These are phyloP conservation scores for Loripinus fragilis DNA, from an alignment of 2,888 invertebrate species.

Conservation along the genomic window DNA sequence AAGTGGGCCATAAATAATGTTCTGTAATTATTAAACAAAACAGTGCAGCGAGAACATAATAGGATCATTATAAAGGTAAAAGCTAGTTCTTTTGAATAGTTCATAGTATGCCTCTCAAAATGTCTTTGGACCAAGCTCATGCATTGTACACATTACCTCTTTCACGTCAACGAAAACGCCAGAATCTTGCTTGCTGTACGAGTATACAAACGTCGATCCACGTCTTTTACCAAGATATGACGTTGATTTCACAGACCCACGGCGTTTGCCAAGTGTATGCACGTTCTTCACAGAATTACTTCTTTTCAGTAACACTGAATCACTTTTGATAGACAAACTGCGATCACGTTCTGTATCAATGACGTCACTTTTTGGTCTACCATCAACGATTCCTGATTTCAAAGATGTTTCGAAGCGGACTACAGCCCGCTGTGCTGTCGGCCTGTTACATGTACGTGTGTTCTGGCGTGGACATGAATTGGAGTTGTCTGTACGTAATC, in stretches of 20 bases:
- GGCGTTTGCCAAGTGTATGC: neutral
- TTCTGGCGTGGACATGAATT: neutral
- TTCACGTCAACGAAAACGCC: neutral
- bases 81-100: too few species aligned
- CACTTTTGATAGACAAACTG: conserved; percentile 11
- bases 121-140: too few species aligned
- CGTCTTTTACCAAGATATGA: neutral
- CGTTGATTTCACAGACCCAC: neutral
- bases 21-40: too few species aligned
- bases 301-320: neutral
- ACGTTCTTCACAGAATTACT: neutral
- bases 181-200: neutral
- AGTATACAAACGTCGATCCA: neutral
- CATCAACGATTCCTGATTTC: neutral
- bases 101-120: too few species aligned
- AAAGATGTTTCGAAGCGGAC: neutral
- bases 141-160: too few species aligned
- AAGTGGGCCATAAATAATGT: too few species aligned
- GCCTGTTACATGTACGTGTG: neutral
- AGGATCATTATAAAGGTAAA: too few species aligned
- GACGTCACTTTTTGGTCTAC: neutral
- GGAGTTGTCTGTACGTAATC: conserved; percentile 2
- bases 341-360: neutral
- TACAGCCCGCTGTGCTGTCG: neutral
- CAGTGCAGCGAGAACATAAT: too few species aligned